Evolutionary conservation across 2,888 invertebrate species (phyloP).

Genomic region (Nomada ruficornis): DNA sequence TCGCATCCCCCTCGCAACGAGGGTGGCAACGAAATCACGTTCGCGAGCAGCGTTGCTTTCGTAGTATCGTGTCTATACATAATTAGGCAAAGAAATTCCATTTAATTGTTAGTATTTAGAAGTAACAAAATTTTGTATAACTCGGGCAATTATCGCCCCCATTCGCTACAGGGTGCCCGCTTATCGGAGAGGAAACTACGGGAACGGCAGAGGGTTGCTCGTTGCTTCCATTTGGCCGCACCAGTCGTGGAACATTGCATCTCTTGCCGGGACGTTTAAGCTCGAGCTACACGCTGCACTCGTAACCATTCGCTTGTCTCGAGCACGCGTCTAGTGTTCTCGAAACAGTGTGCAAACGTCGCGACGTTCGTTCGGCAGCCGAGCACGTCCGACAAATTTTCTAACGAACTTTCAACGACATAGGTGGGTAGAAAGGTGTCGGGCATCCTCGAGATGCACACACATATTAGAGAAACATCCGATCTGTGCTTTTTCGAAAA

Average conservation of each 20-base stretch:
- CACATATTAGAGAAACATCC: background rate
- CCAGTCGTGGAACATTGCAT: slow-evolving; percentile 11
- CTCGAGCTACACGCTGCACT: background rate
- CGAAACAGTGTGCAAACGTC: slow-evolving; percentile 34
- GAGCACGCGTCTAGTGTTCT: slow-evolving; percentile 11
- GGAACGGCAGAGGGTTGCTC: background rate
- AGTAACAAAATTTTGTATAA: no score
- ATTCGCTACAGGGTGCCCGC: background rate
- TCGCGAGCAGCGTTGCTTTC: no score
- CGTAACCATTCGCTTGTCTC: slow-evolving; percentile 18
- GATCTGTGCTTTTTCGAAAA: no score
- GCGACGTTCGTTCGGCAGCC: background rate
- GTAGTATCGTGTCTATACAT: background rate
- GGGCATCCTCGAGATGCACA: no score
- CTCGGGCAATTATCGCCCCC: no score
- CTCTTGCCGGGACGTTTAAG: slow-evolving; percentile 17
- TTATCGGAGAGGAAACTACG: slow-evolving; percentile 20
- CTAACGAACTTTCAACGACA: slow-evolving; percentile 6
- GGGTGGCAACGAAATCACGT: no score
- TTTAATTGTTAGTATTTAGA: no score
- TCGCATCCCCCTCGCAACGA: no score
- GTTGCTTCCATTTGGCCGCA: background rate
- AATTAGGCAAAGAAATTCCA: no score
- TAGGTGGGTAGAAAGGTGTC: background rate
- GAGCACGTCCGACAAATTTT: slow-evolving; percentile 9